Base-by-base conservation (phyloP, 2,113 vertebrate genomes). In the Glaucomys volans region DNA sequence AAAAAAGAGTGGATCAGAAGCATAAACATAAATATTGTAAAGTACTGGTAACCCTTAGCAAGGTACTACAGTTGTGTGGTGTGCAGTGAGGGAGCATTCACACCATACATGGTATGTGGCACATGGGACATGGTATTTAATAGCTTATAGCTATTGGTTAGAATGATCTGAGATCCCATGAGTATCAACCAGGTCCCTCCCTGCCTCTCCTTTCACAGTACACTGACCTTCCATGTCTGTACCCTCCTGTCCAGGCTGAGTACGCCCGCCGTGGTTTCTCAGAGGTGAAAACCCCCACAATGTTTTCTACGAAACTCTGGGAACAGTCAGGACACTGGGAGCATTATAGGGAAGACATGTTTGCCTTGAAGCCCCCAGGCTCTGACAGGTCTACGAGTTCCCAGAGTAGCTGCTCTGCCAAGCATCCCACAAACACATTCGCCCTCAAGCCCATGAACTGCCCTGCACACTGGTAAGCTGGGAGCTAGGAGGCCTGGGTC, bases 401-500 rank as follows among this genome's bases (percentile, higher is more conserved):
- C 86, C 94, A 57, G 44, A 54, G 32, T 12, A 77, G 44, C 64
- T 28, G 7, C 82, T 18, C 52, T 35, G 22, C 93, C 35, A 30
- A 30, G 37, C 91, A 17, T 35, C 59, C 59, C 28, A 8, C 67
- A 16, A 94, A 90, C 96, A 98, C 95, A 1, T 99, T 99, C 2
- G 99, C 99, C 40, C 99, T 99, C 87, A 99, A 99, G 95, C 99
- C 99, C 85, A 99, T 99, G 99, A 99, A 99, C 98, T 99, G 99
- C 91, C 99, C 99, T 0, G 99, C 99, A 0, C 99, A 99, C 98
- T 99, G 99, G 99, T 99, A 96, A 98, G 98, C 88, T 47, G 66
- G 26, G 72, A 50, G 7, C 50, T 52, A 4, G 64, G 22, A 71
- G 24, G 16, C 47, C 79, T 50, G 86, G 69, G 24, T 79, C 52